phyloP scores from a whole-genome alignment of 2,888 invertebrate genomes.

The Chaetoderma sp. region DNA sequence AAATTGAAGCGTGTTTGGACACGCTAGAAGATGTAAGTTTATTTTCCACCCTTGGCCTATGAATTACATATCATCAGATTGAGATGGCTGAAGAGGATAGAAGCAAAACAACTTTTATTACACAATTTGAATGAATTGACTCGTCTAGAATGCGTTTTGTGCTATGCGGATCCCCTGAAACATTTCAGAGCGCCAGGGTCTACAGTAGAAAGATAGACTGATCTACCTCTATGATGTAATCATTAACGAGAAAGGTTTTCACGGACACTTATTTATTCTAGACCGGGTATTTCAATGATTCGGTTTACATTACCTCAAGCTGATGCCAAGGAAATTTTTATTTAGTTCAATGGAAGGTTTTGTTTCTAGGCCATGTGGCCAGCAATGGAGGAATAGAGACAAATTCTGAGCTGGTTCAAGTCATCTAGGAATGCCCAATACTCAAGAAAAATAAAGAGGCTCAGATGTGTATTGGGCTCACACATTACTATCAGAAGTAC shows the following conservation, averaged over 20 bases:
- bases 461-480: neutral
- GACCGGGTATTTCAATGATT: neutral
- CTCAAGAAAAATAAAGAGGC: neutral
- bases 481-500: neutral
- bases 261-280: neutral
- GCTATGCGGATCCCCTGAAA: conserved; percentile 21
- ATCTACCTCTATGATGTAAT: neutral
- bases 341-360: neutral
- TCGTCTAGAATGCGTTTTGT: neutral
- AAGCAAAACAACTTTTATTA: conserved; percentile 30
- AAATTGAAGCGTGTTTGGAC: conserved; percentile 11
- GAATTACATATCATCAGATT: conserved; percentile 24
- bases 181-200: conserved; percentile 15
- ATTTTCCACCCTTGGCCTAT: conserved; percentile 6
- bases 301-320: neutral
- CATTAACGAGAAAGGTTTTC: neutral
- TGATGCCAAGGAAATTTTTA: neutral
- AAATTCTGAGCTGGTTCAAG: too few species aligned
- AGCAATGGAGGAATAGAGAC: neutral
- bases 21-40: neutral
- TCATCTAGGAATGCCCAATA: neutral
- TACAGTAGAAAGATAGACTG: neutral
- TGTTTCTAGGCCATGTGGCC: neutral
- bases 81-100: conserved; percentile 6
- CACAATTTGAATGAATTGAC: conserved; percentile 24